Evolutionary conservation across 2,113 vertebrate species (phyloP).

Genomic region (Murina feae): DNA sequence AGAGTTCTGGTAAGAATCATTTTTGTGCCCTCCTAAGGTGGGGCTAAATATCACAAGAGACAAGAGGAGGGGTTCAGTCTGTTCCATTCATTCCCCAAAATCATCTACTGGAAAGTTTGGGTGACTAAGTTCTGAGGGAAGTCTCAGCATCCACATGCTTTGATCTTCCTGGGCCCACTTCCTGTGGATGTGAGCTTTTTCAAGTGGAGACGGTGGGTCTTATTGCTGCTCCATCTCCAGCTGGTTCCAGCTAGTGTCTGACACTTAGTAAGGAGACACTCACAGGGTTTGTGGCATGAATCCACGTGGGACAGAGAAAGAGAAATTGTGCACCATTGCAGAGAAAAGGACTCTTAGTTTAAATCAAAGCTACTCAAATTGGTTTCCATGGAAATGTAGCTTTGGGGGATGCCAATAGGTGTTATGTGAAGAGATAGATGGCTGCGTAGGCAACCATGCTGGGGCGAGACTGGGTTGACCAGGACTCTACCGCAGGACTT

Average conservation of each 20-base stretch:
- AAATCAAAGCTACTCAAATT: neutral
- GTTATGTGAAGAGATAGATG: neutral
- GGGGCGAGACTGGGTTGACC: no score
- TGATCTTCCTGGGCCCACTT: neutral
- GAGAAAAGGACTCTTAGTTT: neutral
- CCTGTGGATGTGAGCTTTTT: neutral
- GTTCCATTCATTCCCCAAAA: neutral
- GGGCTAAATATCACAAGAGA: neutral
- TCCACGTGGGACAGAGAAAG: neutral
- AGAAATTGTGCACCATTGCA: rapidly evolving
- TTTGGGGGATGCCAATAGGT: neutral
- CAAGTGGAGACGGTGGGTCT: neutral
- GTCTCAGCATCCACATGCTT: rapidly evolving
- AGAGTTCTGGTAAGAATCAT: neutral
- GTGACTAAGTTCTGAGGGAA: neutral
- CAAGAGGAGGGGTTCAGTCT: neutral
- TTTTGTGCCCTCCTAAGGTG: neutral
- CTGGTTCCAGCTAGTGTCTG: neutral
- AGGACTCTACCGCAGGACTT: neutral
- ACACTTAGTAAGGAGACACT: neutral
- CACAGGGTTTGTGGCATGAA: rapidly evolving
- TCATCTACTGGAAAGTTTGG: neutral
- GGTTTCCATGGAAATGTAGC: neutral
- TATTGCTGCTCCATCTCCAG: neutral
- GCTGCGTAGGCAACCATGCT: no score